Percentiles rank a stretch among this genome's conserved stretches.
phyloP scores from a whole-genome alignment of 1,140 invertebrate genomes.

The Spodoptera litura region DNA sequence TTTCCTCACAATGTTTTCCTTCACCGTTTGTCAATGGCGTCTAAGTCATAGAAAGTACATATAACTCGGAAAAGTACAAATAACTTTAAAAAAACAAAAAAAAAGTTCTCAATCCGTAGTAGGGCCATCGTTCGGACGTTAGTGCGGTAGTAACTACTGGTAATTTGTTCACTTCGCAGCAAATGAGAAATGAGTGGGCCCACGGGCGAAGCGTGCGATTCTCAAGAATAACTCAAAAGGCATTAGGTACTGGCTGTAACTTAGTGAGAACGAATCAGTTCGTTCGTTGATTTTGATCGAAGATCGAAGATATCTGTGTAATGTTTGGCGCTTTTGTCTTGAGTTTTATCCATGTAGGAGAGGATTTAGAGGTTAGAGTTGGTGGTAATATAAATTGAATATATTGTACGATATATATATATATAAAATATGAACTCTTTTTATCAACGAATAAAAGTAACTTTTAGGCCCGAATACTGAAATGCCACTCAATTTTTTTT shows the following conservation, averaged over 20 bases:
- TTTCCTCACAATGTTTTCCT: too few relatives aligned
- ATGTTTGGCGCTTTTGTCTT: background rate
- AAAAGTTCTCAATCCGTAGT: conserved; percentile 34
- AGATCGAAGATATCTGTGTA: background rate
- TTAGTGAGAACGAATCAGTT: conserved; percentile 13
- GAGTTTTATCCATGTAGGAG: background rate
- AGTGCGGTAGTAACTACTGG: conserved; percentile 58
- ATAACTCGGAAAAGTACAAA: too few relatives aligned
- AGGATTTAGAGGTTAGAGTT: background rate
- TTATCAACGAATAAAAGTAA: too few relatives aligned
- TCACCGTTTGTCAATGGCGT: too few relatives aligned
- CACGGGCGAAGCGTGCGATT: conserved; percentile 48
- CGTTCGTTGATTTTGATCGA: background rate
- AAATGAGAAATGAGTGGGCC: conserved; percentile 61
- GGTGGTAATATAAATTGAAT: background rate
- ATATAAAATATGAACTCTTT: too few relatives aligned
- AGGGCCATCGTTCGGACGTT: conserved; percentile 53
- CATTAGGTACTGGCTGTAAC: conserved; percentile 23
- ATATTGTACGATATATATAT: too few relatives aligned
- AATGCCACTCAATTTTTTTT: too few relatives aligned
- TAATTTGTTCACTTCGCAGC: conserved; percentile 62
- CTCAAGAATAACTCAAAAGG: conserved; percentile 61
- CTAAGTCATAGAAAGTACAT: too few relatives aligned
- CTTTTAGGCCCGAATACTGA: too few relatives aligned
- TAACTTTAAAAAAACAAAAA: too few relatives aligned